These are phyloP conservation scores for Pissodes strobi DNA, from an alignment of 1,140 invertebrate species.

Conservation along the genomic window DNA sequence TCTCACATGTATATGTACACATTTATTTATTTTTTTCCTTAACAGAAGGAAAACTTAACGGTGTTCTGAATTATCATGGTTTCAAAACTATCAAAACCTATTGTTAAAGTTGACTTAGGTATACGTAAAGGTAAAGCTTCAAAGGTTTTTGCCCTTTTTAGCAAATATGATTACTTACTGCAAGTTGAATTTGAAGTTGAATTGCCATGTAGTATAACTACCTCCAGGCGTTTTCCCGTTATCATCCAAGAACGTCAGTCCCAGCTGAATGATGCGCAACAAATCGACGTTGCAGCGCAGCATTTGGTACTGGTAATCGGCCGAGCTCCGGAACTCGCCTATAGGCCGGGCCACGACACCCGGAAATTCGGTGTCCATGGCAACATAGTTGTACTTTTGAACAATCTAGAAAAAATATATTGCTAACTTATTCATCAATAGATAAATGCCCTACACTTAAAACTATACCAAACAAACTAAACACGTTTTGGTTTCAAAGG, in stretches of 20 bases:
- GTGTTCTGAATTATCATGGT: no score
- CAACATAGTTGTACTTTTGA: constrained; percentile 93
- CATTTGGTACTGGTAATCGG: constrained; percentile 95
- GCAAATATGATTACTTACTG: constrained; percentile 65
- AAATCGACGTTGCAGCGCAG: constrained; percentile 96
- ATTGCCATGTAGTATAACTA: constrained; percentile 92
- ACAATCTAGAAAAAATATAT: constrained; percentile 70
- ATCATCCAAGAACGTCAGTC: constrained; percentile 94
- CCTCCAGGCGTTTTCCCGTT: constrained; percentile 88
- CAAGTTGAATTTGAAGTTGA: constrained; percentile 97
- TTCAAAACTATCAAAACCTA: no score
- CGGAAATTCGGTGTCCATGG: constrained; percentile 99
- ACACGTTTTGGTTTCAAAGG: no score
- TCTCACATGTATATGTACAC: no score
- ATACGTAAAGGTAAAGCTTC: no score
- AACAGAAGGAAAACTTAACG: no score
- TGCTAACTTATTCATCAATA: neutral
- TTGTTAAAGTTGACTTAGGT: neutral
- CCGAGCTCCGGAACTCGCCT: constrained; percentile 92
- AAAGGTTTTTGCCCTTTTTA: no score
- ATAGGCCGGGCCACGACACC: constrained; percentile 96
- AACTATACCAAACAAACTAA: neutral
- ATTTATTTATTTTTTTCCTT: no score
- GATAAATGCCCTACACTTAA: neutral
- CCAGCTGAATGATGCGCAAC: constrained; percentile 92